These are phyloP conservation scores for Plagodis pulveraria DNA, from an alignment of 2,888 invertebrate genomes.

Conservation along the genomic window DNA sequence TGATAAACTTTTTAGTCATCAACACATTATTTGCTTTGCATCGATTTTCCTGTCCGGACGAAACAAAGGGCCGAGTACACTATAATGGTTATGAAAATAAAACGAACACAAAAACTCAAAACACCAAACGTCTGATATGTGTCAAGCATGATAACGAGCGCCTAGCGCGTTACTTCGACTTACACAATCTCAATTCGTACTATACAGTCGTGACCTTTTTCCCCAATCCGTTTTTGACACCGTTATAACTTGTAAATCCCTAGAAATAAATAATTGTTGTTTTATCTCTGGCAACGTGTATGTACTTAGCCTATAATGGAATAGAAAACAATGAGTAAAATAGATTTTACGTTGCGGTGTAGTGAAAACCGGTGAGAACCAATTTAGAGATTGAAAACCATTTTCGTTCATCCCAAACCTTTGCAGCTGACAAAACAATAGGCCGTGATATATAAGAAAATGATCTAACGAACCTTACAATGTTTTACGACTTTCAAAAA, in stretches of 20 bases:
- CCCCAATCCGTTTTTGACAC: constrained; percentile 79
- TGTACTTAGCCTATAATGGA: neutral
- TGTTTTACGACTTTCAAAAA: constrained; percentile 6
- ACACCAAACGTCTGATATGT: constrained; percentile 37
- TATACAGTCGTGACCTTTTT: constrained; percentile 82
- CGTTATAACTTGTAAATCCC: constrained; percentile 84
- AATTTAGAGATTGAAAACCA: neutral
- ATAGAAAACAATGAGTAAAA: no score
- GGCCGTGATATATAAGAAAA: constrained; percentile 6
- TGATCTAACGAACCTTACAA: no score
- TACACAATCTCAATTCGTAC: constrained; percentile 72
- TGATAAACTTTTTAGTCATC: no score
- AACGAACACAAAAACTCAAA: constrained; percentile 52
- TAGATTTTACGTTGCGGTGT: no score
- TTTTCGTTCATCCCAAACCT: neutral
- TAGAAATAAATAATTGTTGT: constrained; percentile 66
- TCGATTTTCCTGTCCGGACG: neutral
- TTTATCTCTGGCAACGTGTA: constrained; percentile 23
- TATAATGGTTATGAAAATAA: constrained; percentile 39
- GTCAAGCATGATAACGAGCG: constrained; percentile 59
- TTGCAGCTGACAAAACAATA: constrained; percentile 11
- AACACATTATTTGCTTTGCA: neutral
- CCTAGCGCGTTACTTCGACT: constrained; percentile 56
- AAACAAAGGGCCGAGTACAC: constrained; percentile 13
- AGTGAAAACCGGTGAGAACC: no score